phyloP scores from a whole-genome alignment of 1,140 invertebrate genomes.

The Cryptotermes secundus region DNA sequence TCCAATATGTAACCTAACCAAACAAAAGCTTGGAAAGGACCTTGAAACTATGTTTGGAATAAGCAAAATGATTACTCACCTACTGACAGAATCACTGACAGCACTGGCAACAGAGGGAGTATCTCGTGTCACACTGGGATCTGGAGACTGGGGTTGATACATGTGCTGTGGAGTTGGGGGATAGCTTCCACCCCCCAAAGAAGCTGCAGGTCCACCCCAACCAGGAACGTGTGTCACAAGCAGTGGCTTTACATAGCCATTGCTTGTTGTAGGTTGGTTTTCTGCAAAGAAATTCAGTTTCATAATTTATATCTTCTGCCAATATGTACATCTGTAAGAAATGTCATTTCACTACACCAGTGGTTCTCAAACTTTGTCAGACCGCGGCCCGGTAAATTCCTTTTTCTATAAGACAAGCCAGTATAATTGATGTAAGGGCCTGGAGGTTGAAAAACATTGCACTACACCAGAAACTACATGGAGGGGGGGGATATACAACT shows the following conservation, averaged over 20 bases:
- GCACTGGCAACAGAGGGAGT: slow-evolving; percentile 64
- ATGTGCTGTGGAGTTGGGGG: slow-evolving; percentile 62
- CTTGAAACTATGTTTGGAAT: slow-evolving; percentile 1
- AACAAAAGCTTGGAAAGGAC: background rate
- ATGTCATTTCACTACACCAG: too few relatives aligned
- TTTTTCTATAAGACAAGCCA: too few relatives aligned
- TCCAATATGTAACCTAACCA: slow-evolving; percentile 29
- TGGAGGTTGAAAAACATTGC: too few relatives aligned
- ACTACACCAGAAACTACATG: too few relatives aligned
- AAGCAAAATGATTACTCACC: slow-evolving; percentile 41
- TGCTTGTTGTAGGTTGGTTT: slow-evolving; percentile 65
- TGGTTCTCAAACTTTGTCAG: too few relatives aligned
- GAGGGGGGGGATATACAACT: too few relatives aligned
- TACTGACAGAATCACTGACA: slow-evolving; percentile 42
- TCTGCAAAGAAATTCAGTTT: slow-evolving; percentile 49
- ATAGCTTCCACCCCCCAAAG: slow-evolving; percentile 53
- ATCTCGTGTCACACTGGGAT: slow-evolving; percentile 60
- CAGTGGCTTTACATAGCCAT: slow-evolving; percentile 85
- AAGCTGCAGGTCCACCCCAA: slow-evolving; percentile 51
- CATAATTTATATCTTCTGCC: too few relatives aligned
- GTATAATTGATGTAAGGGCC: too few relatives aligned
- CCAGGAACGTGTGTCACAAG: slow-evolving; percentile 82
- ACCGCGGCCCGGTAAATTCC: too few relatives aligned
- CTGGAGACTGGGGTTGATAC: slow-evolving; percentile 63
- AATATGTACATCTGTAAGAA: too few relatives aligned